Percentiles rank a stretch among this genome's conserved stretches.
Evolutionary conservation across 1,140 invertebrate genomes (phyloP).

Genomic region (Anadara kagoshimensis): DNA sequence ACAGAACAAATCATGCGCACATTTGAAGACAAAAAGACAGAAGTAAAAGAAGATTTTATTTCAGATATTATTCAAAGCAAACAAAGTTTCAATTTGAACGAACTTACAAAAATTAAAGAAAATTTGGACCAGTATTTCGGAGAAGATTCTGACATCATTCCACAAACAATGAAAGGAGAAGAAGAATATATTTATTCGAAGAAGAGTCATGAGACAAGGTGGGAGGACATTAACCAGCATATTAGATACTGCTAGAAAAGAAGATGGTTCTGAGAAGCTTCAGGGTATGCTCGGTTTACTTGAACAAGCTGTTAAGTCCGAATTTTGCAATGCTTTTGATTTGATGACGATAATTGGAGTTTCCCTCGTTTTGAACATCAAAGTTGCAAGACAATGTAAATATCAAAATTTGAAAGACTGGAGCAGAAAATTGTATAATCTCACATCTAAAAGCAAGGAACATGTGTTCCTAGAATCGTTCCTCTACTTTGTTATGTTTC

Average conservation of each 20-base stretch:
- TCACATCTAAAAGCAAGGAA: conserved; percentile 1
- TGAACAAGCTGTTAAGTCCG: conserved; percentile 18
- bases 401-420: conserved; percentile 21
- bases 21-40: conserved; percentile 46
- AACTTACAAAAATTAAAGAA: conserved; percentile 24
- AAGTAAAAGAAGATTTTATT: conserved; percentile 42
- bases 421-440: conserved; percentile 17
- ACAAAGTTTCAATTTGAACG: not conserved
- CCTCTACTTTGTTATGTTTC: conserved; percentile 43
- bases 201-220: conserved; percentile 37
- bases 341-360: conserved; percentile 27
- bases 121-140: conserved; percentile 47
- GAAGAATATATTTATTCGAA: conserved; percentile 40
- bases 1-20: conserved; percentile 26
- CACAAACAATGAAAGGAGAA: conserved; percentile 21
- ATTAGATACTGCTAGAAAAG: conserved; percentile 24
- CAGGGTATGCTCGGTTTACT: conserved; percentile 3
- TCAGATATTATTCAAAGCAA: conserved; percentile 1
- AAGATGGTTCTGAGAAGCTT: conserved; percentile 1
- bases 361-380: conserved; percentile 23
- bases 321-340: conserved; percentile 18
- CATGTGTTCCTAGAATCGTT: conserved; percentile 44
- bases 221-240: conserved; percentile 35
- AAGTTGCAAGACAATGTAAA: not conserved
- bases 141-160: conserved; percentile 41